Evolutionary conservation across 1,140 invertebrate genomes (phyloP).

Genomic region (Gryon sp.): DNA sequence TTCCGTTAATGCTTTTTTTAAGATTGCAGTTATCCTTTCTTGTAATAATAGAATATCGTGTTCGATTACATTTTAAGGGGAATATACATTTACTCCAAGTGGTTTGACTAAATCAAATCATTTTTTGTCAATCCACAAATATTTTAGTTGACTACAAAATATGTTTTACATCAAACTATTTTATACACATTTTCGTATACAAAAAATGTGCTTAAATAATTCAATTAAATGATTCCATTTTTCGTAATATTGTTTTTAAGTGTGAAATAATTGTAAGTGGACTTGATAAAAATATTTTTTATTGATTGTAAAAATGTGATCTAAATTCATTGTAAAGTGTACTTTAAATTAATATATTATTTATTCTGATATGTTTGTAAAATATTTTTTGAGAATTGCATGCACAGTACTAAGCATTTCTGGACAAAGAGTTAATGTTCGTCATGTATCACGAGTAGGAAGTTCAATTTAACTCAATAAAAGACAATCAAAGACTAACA

Average conservation of each 20-base stretch:
- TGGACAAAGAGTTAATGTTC: conserved; percentile 79
- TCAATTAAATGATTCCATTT: no score
- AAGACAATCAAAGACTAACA: conserved; percentile 80
- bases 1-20: conserved; percentile 38
- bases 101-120: conserved; percentile 1
- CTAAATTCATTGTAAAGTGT: no score
- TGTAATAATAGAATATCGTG: conserved; percentile 30
- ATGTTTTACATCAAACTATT: no score
- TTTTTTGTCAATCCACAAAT: not conserved
- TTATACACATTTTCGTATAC: no score
- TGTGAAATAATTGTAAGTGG: no score
- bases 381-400: conserved; percentile 68
- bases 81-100: not conserved
- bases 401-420: conserved; percentile 77
- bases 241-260: no score
- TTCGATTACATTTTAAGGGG: conserved; percentile 30
- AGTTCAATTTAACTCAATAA: conserved; percentile 81
- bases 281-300: no score
- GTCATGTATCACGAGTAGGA: conserved; percentile 80
- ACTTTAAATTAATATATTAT: no score
- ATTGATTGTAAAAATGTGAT: no score
- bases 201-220: no score
- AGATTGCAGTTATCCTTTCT: conserved; percentile 40
- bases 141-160: no score
- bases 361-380: conserved; percentile 2